Evolutionary conservation across 2,888 invertebrate genomes (phyloP), one percentile per base, ranked within the genome.

Genomic region (Automeris io): DNA sequence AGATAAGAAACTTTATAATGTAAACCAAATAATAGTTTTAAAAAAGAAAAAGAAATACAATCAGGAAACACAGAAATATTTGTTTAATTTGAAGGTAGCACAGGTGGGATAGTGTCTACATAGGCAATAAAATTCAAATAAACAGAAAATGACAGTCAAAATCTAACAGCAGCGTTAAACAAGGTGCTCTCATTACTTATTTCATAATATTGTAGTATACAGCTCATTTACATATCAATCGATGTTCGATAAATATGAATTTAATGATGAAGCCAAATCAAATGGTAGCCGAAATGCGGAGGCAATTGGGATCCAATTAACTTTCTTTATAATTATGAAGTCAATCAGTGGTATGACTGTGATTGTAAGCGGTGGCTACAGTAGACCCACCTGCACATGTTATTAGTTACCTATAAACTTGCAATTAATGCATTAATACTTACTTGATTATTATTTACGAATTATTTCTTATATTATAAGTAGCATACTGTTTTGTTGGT

Each of bases 251-350:
- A 40, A 19, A 40, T 37, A 36, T 33, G 18, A 18, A 37, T 31
- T 37, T 31, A 35, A 41, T 24, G n/a, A 25, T 26, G 18, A 32
- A 18, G 31, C 18, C 11, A 34, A 34, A 34, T 33, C 29, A 34
- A 39, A 34, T 39, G 39, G 39, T 38, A 39, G 39, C 39, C 39
- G 39, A 39, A 29, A 34, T 22, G 19, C 38, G 22, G 34, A 29
- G 39, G 39, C 39, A 39, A 39, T 39, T 33, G 33, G 22, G 34
- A 34, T 34, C 34, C 39, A 24, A 39, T 39, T 39, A 39, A 39
- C 39, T 39, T 33, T 29, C 39, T 39, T 34, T 18, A 29, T 39
- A 39, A 39, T 39, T 39, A 39, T 22, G 34, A 29, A 39, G 29
- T 39, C 39, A 22, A 29, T 34, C 33, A 34, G 21, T 39, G 22